phyloP scores from a whole-genome alignment of 2,888 invertebrate genomes.

The Cantharis rufa region DNA sequence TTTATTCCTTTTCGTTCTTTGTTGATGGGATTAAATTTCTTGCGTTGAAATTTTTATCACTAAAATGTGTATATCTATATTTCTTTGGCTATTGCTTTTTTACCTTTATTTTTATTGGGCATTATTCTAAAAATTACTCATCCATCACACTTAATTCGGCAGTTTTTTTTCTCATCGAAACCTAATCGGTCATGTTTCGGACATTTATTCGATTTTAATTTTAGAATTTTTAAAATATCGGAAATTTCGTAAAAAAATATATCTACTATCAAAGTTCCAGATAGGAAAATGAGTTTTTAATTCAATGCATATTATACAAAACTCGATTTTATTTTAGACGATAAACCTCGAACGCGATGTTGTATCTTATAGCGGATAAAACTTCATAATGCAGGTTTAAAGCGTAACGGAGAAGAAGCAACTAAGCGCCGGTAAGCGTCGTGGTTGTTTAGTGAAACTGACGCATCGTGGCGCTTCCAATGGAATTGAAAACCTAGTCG shows the following conservation, averaged over 20 bases:
- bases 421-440: conserved; percentile 17
- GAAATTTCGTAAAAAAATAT: background rate
- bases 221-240: background rate
- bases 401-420: conserved; percentile 8
- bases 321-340: background rate
- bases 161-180: background rate
- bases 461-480: conserved; percentile 9
- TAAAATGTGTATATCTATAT: background rate
- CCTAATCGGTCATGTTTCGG: background rate
- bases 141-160: background rate
- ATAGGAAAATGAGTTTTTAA: background rate
- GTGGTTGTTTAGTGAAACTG: conserved; percentile 11
- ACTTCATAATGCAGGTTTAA: background rate
- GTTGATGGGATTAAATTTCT: background rate
- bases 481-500: background rate
- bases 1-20: conserved; percentile 4
- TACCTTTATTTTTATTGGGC: background rate
- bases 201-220: background rate
- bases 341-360: background rate
- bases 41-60: background rate
- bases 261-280: too few species aligned
- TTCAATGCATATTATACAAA: background rate
- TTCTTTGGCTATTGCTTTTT: background rate
- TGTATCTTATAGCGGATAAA: background rate
- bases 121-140: background rate